Percentiles rank a stretch among this genome's conserved stretches.
Evolutionary conservation across 2,113 vertebrate species (phyloP).

Genomic region (Ammospiza nelsoni): DNA sequence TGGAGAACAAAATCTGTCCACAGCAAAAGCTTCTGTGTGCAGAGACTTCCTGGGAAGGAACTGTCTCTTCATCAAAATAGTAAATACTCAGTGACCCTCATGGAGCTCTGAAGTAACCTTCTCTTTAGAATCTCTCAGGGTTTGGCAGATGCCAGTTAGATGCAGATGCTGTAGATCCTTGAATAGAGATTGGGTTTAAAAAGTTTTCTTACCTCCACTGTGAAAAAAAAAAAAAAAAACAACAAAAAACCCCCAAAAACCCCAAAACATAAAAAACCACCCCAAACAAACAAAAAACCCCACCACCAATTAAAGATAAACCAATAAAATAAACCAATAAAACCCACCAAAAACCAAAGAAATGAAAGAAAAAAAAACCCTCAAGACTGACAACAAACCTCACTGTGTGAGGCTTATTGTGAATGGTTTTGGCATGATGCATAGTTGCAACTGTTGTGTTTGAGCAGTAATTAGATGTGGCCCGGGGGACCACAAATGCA

Average conservation of each 20-base stretch:
- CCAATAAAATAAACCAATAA: not conserved
- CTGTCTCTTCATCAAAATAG: not conserved
- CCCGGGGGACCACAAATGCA: constrained; percentile 57
- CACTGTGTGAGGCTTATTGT: constrained; percentile 36
- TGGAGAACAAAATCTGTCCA: not conserved
- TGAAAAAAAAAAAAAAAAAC: not conserved
- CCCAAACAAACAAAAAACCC: not conserved
- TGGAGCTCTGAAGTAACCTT: not conserved
- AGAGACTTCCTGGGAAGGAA: not conserved
- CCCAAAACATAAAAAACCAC: not conserved
- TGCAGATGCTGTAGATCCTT: not conserved
- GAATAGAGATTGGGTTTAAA: not conserved
- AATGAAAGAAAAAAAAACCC: not conserved
- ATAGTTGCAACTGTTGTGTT: constrained; percentile 57
- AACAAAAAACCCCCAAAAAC: too few relatives aligned
- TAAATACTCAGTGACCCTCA: not conserved
- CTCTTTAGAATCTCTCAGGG: not conserved
- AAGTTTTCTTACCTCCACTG: constrained; percentile 17
- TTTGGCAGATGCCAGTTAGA: not conserved
- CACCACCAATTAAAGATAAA: not conserved
- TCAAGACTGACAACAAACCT: constrained; percentile 44
- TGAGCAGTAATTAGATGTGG: constrained; percentile 68
- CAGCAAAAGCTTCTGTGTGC: not conserved
- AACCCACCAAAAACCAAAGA: not conserved
- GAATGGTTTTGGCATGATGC: constrained; percentile 67